Evolutionary conservation across 2,888 invertebrate genomes (phyloP).

Genomic region (Melitaea athalia): DNA sequence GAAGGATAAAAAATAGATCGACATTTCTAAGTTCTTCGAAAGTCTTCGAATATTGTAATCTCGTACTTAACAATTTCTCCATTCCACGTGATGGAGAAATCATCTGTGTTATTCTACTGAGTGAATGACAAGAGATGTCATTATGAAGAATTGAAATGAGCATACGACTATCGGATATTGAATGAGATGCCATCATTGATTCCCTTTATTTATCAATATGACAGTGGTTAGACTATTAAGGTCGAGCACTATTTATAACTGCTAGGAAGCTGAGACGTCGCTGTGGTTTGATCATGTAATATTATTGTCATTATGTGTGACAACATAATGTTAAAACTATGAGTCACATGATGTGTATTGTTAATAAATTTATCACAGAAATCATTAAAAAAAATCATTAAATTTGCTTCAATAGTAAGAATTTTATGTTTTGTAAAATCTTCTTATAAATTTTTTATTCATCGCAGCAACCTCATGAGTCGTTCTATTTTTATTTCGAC

Average conservation of each 20-base stretch:
- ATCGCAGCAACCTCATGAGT: no score
- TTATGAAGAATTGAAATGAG: neutral
- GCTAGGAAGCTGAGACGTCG: constrained; percentile 62
- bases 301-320: constrained; percentile 49
- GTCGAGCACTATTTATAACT: constrained; percentile 34
- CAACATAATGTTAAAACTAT: constrained; percentile 19
- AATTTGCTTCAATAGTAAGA: no score
- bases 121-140: neutral
- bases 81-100: no score
- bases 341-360: neutral
- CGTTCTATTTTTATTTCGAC: no score
- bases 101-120: neutral
- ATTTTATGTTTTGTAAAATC: no score
- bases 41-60: no score
- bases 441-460: no score
- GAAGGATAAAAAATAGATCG: no score
- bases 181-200: neutral
- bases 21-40: no score
- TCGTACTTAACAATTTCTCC: no score
- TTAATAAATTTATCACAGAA: no score
- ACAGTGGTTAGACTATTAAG: constrained; percentile 14
- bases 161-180: neutral
- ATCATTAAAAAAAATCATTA: no score
- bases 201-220: neutral
- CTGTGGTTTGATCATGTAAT: constrained; percentile 69